Percentiles rank a stretch among this genome's conserved stretches.
phyloP scores from a whole-genome alignment of 2,888 invertebrate species.

The Drosophila ochracea region DNA sequence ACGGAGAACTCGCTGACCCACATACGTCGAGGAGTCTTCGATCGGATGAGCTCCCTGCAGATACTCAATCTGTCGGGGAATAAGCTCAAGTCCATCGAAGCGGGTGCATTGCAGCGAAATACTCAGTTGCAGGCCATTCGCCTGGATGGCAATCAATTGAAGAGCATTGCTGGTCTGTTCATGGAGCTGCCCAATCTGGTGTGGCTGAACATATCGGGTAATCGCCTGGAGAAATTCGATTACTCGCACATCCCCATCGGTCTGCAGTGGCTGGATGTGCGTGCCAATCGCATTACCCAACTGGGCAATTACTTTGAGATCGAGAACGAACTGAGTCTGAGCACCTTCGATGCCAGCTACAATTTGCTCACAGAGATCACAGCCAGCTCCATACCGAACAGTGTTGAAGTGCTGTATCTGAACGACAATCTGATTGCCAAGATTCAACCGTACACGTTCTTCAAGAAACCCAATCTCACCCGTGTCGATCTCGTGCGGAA shows the following conservation, averaged over 20 bases:
- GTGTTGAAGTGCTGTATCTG: slow-evolving; percentile 93
- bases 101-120: slow-evolving; percentile 92
- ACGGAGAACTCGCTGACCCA: slow-evolving; percentile 94
- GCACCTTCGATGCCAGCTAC: slow-evolving; percentile 94
- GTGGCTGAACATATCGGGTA: slow-evolving; percentile 96
- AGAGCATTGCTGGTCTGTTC: slow-evolving; percentile 93
- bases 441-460: slow-evolving; percentile 95
- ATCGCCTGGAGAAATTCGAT: slow-evolving; percentile 95
- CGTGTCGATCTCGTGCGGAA: slow-evolving; percentile 97
- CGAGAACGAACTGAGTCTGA: slow-evolving; percentile 90
- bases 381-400: slow-evolving; percentile 92
- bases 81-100: slow-evolving; percentile 91
- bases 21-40: slow-evolving; percentile 91
- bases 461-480: slow-evolving; percentile 95
- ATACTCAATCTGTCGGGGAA: slow-evolving; percentile 95
- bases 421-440: slow-evolving; percentile 95
- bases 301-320: slow-evolving; percentile 91
- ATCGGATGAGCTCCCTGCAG: slow-evolving; percentile 92
- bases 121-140: slow-evolving; percentile 94
- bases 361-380: slow-evolving; percentile 93
- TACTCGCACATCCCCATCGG: slow-evolving; percentile 93
- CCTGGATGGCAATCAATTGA: slow-evolving; percentile 93
- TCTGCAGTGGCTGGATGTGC: slow-evolving; percentile 95
- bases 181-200: slow-evolving; percentile 92
- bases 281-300: slow-evolving; percentile 93